phyloP scores from a whole-genome alignment of 2,797 vertebrate species.

The Jordanella pulchra region DNA sequence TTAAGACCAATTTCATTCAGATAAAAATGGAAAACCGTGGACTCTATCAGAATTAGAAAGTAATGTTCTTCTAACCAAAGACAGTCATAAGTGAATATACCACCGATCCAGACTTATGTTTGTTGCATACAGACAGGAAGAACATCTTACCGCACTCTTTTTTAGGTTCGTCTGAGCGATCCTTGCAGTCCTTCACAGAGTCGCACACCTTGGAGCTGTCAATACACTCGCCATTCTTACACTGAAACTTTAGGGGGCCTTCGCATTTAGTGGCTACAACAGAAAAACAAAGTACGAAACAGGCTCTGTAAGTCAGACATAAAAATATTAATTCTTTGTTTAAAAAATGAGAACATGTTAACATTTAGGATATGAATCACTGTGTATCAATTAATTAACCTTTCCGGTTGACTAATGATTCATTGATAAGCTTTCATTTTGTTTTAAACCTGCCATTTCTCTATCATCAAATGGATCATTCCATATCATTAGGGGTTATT shows the following conservation, averaged over 20 bases:
- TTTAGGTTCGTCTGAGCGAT: slow-evolving; percentile 95
- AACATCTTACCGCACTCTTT: slow-evolving; percentile 92
- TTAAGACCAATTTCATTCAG: neutral
- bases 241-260: slow-evolving; percentile 92
- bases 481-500: too few relatives aligned
- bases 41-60: neutral
- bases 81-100: neutral
- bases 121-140: neutral
- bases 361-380: too few relatives aligned
- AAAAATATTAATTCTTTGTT: neutral
- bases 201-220: slow-evolving; percentile 94
- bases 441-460: too few relatives aligned
- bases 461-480: too few relatives aligned
- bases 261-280: slow-evolving; percentile 90
- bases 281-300: slow-evolving; percentile 15
- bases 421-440: too few relatives aligned
- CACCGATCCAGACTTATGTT: neutral
- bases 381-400: too few relatives aligned
- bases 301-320: neutral
- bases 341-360: neutral
- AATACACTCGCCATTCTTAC: slow-evolving; percentile 95
- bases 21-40: neutral
- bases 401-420: too few relatives aligned
- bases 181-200: slow-evolving; percentile 92
- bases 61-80: too few relatives aligned